Base-by-base conservation (phyloP, 2,888 invertebrate species). In the Patella pellucida region DNA sequence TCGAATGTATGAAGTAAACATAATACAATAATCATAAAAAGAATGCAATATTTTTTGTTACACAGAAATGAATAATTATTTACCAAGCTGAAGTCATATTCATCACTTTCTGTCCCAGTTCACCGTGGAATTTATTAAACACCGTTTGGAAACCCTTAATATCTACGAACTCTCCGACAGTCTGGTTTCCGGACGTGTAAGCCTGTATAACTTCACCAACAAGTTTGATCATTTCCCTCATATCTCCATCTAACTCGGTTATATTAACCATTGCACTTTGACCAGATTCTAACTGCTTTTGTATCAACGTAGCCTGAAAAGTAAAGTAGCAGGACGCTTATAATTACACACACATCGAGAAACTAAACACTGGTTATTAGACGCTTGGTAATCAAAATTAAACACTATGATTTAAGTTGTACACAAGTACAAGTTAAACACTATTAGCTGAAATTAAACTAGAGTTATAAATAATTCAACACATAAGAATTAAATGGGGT, bases 71-170 rank as follows among this genome's bases (percentile, higher is more conserved):
- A 16, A n/a, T 41, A 69, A 15, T 12, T 51, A 76, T 74, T 73
- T 31, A 78, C 80, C 77, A 78, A 41, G 74, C 9, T 52, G 69
- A 52, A 16, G 79, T 52, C 50, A 76, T 11, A 14, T 79, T 73
- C 69, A 73, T 56, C 14, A 81, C 72, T 56, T 31, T 76, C 62
- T 76, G 56, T 52, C 52, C 71, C 0, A 81, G 14, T 7, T 69
- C 71, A 14, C 52, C 50, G 5, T 78, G 70, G 14, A 76, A 68
- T 23, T 68, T 56, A 27, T 76, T 69, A 50, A 81, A 69, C 15
- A 78, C 56, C 12, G 68, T 52, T 68, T 75, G 52, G 70, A 81
- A 78, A 15, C 75, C 67, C 11, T 68, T 16, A 52, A 74, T 71
- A 70, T 80, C 74, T 16, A 80, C 19, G 3, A 80, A 31, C 52